Evolutionary conservation across 1,140 invertebrate genomes (phyloP).

Genomic region (Pygmarrhopalites habei): DNA sequence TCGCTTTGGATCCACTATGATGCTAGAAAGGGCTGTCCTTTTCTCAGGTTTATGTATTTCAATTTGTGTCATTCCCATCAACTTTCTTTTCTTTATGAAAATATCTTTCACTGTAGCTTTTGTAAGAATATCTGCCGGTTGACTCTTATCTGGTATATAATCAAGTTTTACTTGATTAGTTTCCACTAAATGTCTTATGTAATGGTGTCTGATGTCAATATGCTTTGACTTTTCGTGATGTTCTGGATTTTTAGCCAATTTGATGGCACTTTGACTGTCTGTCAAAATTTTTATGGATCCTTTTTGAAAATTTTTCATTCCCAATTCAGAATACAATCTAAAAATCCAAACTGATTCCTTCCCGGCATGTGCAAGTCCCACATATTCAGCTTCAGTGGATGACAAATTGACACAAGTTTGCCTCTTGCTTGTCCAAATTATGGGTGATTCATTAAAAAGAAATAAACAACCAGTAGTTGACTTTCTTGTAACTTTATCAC

Average conservation of each 20-base stretch:
- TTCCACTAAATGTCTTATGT: conserved; percentile 37
- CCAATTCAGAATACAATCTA: not conserved
- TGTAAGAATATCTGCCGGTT: conserved; percentile 28
- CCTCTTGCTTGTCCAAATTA: conserved; percentile 41
- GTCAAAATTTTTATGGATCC: not conserved
- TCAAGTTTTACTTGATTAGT: conserved; percentile 4
- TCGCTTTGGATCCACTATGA: not conserved
- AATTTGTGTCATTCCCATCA: not conserved
- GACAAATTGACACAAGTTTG: conserved; percentile 42
- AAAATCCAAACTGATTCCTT: not conserved
- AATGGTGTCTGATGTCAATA: conserved; percentile 41
- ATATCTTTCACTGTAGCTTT: conserved; percentile 19
- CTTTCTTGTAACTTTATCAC: too few species aligned
- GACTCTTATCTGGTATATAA: conserved; percentile 14
- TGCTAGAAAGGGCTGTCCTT: not conserved
- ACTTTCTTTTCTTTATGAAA: not conserved
- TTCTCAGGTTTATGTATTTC: not conserved
- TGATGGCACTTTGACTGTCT: conserved; percentile 40
- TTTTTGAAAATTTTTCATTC: conserved; percentile 3
- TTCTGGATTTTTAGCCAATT: conserved; percentile 40
- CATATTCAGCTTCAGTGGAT: conserved; percentile 43
- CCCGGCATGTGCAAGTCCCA: not conserved
- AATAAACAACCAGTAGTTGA: conserved; percentile 35
- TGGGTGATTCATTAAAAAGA: conserved; percentile 33
- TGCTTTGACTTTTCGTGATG: conserved; percentile 39